phyloP scores from a whole-genome alignment of 2,113 vertebrate species.

The Rattus norvegicus region DNA sequence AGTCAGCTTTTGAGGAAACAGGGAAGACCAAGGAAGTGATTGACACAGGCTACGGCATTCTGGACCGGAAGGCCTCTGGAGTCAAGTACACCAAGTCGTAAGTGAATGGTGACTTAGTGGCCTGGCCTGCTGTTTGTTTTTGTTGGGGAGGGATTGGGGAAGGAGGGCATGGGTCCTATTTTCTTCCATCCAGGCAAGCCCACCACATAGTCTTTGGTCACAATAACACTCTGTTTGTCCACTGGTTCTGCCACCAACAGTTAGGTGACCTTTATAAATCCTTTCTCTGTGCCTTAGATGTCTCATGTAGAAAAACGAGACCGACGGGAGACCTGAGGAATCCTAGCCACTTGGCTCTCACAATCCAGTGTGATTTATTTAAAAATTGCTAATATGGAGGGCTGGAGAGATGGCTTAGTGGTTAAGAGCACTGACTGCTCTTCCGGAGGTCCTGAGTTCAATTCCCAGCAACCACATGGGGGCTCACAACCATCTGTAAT shows the following conservation, averaged over 20 bases:
- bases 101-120: conserved; percentile 80
- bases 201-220: neutral
- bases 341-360: neutral
- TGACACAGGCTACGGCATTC: conserved; percentile 93
- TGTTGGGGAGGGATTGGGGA: no score
- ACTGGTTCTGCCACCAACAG: neutral
- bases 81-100: conserved; percentile 98
- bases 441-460: no score
- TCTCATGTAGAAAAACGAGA: neutral
- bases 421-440: no score
- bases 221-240: neutral
- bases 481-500: no score
- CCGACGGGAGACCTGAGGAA: neutral
- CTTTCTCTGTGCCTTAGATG: neutral
- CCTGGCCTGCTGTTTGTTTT: neutral
- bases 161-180: neutral
- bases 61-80: conserved; percentile 92
- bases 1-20: conserved; percentile 96
- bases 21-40: conserved; percentile 96
- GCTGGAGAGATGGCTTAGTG: no score
- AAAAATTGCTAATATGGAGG: neutral
- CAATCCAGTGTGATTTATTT: neutral
- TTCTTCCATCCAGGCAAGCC: neutral
- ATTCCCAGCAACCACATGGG: no score
- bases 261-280: neutral